These are phyloP conservation scores for Chaetophractus vellerosus DNA, from an alignment of 2,797 vertebrate species.

Conservation along the genomic window DNA sequence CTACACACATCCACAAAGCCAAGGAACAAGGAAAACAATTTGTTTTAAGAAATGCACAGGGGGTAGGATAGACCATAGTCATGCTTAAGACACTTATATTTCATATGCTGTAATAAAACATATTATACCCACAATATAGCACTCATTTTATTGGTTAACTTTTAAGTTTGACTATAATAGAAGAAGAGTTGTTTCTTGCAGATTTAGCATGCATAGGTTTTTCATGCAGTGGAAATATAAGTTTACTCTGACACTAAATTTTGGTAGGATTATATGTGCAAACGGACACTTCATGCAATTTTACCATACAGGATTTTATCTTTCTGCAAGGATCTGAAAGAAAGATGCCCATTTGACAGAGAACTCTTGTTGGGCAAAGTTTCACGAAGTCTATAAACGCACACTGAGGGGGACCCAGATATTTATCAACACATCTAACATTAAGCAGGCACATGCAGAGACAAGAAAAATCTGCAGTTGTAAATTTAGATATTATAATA, in stretches of 20 bases:
- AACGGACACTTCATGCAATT: not conserved
- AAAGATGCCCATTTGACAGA: slow-evolving; percentile 10
- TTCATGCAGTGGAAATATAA: not conserved
- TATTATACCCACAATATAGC: not conserved
- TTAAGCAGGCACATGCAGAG: slow-evolving; percentile 81
- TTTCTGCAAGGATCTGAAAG: slow-evolving; percentile 4
- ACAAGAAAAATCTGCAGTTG: slow-evolving; percentile 83
- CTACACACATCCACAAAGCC: not conserved
- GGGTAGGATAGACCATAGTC: not conserved
- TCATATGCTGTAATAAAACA: not conserved
- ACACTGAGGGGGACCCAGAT: not conserved
- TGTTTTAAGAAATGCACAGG: not conserved
- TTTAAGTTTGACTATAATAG: not conserved
- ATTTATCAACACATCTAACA: slow-evolving; percentile 60
- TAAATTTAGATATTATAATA: slow-evolving; percentile 83
- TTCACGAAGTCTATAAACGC: not conserved
- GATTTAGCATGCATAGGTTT: not conserved
- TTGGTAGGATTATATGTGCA: not conserved
- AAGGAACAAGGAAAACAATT: not conserved
- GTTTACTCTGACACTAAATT: slow-evolving; percentile 18
- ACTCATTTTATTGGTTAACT: not conserved
- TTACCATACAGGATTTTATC: not conserved
- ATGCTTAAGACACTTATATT: not conserved
- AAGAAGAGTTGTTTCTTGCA: not conserved
- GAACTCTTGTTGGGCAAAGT: not conserved